These are phyloP conservation scores for Cygnus buccinator DNA, from an alignment of 2,113 vertebrate species.

Conservation along the genomic window DNA sequence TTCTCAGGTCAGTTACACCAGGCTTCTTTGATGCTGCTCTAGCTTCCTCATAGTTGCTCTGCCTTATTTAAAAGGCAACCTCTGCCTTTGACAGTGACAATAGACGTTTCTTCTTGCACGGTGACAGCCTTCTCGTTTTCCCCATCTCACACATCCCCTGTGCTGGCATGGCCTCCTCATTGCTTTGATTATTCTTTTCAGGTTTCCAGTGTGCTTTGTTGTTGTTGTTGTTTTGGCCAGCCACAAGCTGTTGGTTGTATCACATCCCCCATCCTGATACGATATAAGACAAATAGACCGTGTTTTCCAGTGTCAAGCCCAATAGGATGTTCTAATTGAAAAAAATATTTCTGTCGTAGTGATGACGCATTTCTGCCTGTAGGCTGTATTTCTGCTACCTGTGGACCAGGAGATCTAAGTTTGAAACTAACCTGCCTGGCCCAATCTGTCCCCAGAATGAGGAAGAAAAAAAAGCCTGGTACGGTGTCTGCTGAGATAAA, in stretches of 20 bases:
- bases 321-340: not conserved
- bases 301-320: not conserved
- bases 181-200: not conserved
- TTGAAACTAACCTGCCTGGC: not conserved
- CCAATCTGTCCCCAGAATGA: not conserved
- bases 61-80: not conserved
- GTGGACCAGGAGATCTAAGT: not conserved
- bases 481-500: not conserved
- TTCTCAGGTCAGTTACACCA: not conserved
- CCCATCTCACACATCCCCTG: not conserved
- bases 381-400: not conserved
- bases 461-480: not conserved
- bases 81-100: not conserved
- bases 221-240: not conserved
- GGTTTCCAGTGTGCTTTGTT: not conserved
- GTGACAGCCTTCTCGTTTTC: not conserved
- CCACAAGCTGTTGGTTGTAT: not conserved
- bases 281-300: not conserved
- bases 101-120: not conserved
- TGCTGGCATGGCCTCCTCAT: not conserved
- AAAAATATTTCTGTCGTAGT: not conserved
- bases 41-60: not conserved
- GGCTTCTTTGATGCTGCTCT: not conserved
- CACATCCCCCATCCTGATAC: rapidly evolving
- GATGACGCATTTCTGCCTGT: not conserved